These are phyloP conservation scores for Steinernema scapterisci DNA, from an alignment of 2,888 invertebrate genomes.

Conservation along the genomic window DNA sequence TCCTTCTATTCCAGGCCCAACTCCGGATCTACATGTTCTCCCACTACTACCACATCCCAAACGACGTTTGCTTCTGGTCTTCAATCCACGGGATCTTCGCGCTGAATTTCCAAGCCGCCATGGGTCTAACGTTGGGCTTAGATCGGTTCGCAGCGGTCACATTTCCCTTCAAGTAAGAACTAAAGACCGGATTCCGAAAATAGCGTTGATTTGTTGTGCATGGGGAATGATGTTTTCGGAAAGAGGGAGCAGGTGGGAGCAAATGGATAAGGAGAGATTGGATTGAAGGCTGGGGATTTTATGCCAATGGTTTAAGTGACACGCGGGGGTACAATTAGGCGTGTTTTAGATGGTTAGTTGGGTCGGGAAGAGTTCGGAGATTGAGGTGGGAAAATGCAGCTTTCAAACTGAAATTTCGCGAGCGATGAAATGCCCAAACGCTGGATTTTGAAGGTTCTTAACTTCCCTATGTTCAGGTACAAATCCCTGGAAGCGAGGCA, in stretches of 20 bases:
- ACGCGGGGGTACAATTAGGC: too few species aligned
- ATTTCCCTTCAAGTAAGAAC: conserved; percentile 41
- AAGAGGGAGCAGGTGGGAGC: neutral
- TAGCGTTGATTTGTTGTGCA: neutral
- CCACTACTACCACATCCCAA: conserved; percentile 42
- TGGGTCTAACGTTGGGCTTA: conserved; percentile 48
- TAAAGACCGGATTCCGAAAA: neutral
- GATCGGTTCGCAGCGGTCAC: conserved; percentile 48
- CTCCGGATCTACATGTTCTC: conserved; percentile 45
- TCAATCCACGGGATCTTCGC: conserved; percentile 49
- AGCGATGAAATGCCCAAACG: too few species aligned
- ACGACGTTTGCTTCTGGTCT: conserved; percentile 41
- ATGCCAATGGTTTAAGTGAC: too few species aligned
- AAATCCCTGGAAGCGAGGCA: conserved; percentile 2
- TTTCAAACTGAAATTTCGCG: too few species aligned
- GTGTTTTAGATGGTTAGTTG: neutral
- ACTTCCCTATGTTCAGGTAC: neutral
- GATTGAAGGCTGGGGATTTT: too few species aligned
- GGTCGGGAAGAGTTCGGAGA: neutral
- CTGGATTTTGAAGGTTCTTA: too few species aligned
- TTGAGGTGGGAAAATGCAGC: too few species aligned
- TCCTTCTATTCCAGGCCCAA: conserved; percentile 41
- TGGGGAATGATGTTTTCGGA: neutral
- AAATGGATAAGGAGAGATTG: too few species aligned
- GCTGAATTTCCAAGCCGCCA: conserved; percentile 46